These are phyloP conservation scores for Archocentrus centrarchus DNA, from an alignment of 2,113 vertebrate species.

Conservation along the genomic window DNA sequence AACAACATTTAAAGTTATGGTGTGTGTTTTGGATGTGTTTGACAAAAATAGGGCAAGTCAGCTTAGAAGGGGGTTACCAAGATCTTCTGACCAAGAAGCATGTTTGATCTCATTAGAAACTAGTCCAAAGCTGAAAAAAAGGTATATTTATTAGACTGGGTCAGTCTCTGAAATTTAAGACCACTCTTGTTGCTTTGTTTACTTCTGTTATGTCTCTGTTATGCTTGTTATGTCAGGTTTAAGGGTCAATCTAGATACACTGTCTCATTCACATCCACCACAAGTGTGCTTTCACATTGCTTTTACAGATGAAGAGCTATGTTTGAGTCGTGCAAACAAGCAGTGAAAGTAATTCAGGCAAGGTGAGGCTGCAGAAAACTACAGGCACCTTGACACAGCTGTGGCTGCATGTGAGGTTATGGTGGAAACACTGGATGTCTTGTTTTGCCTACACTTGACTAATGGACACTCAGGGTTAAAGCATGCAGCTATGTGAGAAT, in stretches of 20 bases:
- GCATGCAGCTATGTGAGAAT: conserved; percentile 23
- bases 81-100: neutral
- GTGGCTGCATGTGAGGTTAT: conserved; percentile 26
- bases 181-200: neutral
- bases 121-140: neutral
- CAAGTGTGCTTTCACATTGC: neutral
- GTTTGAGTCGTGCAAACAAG: conserved; percentile 10
- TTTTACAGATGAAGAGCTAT: neutral
- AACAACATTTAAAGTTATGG: neutral
- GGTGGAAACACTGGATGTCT: conserved; percentile 30
- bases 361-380: conserved; percentile 35
- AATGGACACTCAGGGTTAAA: conserved; percentile 33
- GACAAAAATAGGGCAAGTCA: neutral
- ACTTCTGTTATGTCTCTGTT: neutral
- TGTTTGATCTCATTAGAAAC: neutral
- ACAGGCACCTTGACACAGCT: conserved; percentile 35
- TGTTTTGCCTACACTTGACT: conserved; percentile 42
- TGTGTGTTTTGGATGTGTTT: neutral
- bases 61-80: neutral
- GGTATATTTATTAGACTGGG: neutral
- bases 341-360: conserved; percentile 27
- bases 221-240: neutral
- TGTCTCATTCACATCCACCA: neutral
- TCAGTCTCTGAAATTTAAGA: neutral
- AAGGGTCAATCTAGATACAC: too few species aligned